Evolutionary conservation across 2,888 invertebrate genomes (phyloP).

Genomic region (Amphimallon solstitiale): DNA sequence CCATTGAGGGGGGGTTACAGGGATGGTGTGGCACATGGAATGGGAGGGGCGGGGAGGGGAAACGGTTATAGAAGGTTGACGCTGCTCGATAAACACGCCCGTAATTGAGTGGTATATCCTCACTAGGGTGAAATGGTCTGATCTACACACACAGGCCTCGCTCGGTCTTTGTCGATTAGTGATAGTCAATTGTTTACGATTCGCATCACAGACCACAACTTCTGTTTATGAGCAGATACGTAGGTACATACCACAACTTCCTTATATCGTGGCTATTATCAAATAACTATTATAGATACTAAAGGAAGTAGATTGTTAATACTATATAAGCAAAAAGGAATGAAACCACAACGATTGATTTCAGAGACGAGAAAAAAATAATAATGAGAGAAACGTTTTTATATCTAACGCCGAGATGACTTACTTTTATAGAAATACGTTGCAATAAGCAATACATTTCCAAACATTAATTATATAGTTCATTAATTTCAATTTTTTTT

Average conservation of each 20-base stretch:
- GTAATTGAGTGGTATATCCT: constrained; percentile 55
- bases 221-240: constrained; percentile 39
- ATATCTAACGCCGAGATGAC: neutral
- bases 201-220: constrained; percentile 43
- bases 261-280: constrained; percentile 36
- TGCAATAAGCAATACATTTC: no score
- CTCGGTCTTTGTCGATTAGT: constrained; percentile 46
- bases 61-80: constrained; percentile 44
- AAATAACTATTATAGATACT: constrained; percentile 31
- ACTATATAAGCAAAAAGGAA: constrained; percentile 13
- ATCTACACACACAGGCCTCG: constrained; percentile 43
- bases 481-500: no score
- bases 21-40: constrained; percentile 23
- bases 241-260: constrained; percentile 38
- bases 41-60: constrained; percentile 32
- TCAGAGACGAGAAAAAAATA: constrained; percentile 21
- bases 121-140: constrained; percentile 46
- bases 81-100: constrained; percentile 54
- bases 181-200: constrained; percentile 47
- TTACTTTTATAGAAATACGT: neutral
- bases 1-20: constrained; percentile 35
- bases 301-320: constrained; percentile 35
- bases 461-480: no score
- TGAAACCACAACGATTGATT: constrained; percentile 14
- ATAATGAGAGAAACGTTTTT: constrained; percentile 10